Evolutionary conservation across 2,797 vertebrate species (phyloP), one percentile per base, ranked within the genome.

Genomic region (Netta rufina): DNA sequence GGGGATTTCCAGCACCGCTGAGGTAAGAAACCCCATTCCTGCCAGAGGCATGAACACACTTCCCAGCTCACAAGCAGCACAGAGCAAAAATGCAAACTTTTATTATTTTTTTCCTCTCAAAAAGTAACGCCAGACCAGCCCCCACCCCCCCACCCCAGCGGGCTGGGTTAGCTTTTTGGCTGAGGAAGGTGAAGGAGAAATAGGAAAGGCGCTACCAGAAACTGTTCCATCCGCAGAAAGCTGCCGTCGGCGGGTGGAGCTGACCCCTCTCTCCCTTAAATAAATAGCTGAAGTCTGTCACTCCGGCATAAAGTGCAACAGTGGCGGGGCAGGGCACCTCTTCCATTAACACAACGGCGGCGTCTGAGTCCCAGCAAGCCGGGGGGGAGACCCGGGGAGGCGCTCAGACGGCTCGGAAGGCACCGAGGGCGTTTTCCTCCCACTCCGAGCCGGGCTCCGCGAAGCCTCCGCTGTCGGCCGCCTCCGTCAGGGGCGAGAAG

Each of bases 401-500:
- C 24, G 28, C 58, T 96, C 92, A 45, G 38, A 96, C 24, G 13
- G 84, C 83, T 75, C 93, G 21, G 87, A 95, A 75, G 87, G 96
- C 77, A 38, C 90, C 72, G 33, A 96, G 60, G 70, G 97, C 85
- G 43, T 98, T 98, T 11, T 92, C 98, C 61, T 99, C 98, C 98
- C 98, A 99, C 83, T 98, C 98, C 0, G 98, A 79, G 53, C 94
- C 94, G 41, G 92, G 86, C 79, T 91, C 96, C 32, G 93, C 85
- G 87, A 85, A 95, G 32, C 93, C 91, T 78, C 94, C 87, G 65
- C 86, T 74, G 86, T 94, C 94, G 65, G 94, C 94, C 1, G 95
- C 90, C 39, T 96, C 84, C 13, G 97, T 97, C 43, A 98, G 95
- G 2, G 98, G 98, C n/a, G 98, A 98, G 89, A 98, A 98, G 69